These are phyloP conservation scores for Odontomachus brunneus DNA, from an alignment of 1,140 invertebrate species.

Conservation along the genomic window DNA sequence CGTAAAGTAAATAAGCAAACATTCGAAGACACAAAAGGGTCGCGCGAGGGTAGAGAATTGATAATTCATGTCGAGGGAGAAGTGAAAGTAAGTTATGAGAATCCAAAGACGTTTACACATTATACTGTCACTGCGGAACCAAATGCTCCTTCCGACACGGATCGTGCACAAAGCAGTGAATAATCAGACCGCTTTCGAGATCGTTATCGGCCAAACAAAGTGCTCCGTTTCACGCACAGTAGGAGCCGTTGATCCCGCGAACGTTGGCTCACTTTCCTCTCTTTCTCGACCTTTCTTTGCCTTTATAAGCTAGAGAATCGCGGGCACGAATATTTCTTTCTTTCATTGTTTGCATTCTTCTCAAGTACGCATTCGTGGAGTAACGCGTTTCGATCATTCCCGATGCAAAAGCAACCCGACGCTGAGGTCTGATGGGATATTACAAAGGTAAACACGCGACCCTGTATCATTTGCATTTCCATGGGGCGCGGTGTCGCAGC, in stretches of 20 bases:
- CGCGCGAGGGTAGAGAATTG: not conserved
- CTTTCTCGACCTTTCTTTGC: too few species aligned
- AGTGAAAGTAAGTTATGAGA: constrained; percentile 29
- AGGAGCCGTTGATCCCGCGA: constrained; percentile 21
- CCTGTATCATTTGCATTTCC: constrained; percentile 55
- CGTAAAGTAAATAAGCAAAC: too few species aligned
- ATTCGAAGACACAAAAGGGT: not conserved
- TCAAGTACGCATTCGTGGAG: constrained; percentile 8
- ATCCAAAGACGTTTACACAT: constrained; percentile 13
- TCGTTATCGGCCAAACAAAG: constrained; percentile 47
- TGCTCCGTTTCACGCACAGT: constrained; percentile 41
- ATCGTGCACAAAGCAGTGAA: constrained; percentile 46
- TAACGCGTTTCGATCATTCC: not conserved
- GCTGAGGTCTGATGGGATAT: constrained; percentile 39
- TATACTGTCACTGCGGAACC: not conserved
- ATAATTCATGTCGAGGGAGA: not conserved
- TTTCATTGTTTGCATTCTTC: constrained; percentile 31
- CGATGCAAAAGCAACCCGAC: constrained; percentile 34
- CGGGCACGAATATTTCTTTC: constrained; percentile 5
- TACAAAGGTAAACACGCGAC: constrained; percentile 56
- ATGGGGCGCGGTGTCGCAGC: constrained; percentile 3
- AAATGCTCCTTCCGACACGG: constrained; percentile 10
- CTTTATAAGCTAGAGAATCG: constrained; percentile 2
- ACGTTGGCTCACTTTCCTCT: constrained; percentile 33
- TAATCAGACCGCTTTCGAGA: constrained; percentile 44